These are phyloP conservation scores for Drosophila trapezifrons DNA, from an alignment of 1,140 invertebrate genomes.

Conservation along the genomic window DNA sequence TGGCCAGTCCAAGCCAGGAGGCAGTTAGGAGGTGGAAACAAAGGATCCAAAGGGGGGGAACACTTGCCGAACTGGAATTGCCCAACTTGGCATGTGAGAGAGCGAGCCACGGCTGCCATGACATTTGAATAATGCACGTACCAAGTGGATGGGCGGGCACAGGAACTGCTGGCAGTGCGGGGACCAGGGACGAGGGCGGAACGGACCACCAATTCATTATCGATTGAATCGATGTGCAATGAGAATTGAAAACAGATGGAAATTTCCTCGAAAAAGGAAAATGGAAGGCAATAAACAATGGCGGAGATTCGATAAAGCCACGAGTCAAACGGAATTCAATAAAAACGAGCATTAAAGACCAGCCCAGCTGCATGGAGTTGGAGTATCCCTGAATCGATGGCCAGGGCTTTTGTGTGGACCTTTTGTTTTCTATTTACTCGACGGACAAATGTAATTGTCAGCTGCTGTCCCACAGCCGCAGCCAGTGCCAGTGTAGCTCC, in stretches of 20 bases:
- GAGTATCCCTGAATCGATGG: conserved; percentile 18
- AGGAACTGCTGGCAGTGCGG: background rate
- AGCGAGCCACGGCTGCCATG: conserved; percentile 40
- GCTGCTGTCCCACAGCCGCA: conserved; percentile 30
- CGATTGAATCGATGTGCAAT: conserved; percentile 59
- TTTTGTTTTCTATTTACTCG: conserved; percentile 29
- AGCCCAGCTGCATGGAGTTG: conserved; percentile 13
- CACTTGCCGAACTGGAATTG: conserved; percentile 35
- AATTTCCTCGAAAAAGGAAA: conserved; percentile 35
- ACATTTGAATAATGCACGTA: conserved; percentile 74
- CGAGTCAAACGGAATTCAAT: conserved; percentile 27
- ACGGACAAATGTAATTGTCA: conserved; percentile 66
- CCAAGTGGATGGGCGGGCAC: conserved; percentile 30
- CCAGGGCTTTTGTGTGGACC: conserved; percentile 1
- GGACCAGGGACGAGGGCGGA: background rate
- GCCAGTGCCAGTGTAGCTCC: background rate
- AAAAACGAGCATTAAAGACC: conserved; percentile 37
- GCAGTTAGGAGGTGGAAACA: conserved; percentile 15
- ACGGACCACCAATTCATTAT: conserved; percentile 65
- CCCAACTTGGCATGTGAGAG: conserved; percentile 34
- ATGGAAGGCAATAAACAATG: conserved; percentile 26
- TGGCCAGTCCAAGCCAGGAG: conserved; percentile 11
- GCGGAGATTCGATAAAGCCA: conserved; percentile 9
- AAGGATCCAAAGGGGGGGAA: conserved; percentile 16
- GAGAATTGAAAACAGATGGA: conserved; percentile 53